phyloP scores from a whole-genome alignment of 2,113 vertebrate genomes.

The Chascanopsetta lugubris region DNA sequence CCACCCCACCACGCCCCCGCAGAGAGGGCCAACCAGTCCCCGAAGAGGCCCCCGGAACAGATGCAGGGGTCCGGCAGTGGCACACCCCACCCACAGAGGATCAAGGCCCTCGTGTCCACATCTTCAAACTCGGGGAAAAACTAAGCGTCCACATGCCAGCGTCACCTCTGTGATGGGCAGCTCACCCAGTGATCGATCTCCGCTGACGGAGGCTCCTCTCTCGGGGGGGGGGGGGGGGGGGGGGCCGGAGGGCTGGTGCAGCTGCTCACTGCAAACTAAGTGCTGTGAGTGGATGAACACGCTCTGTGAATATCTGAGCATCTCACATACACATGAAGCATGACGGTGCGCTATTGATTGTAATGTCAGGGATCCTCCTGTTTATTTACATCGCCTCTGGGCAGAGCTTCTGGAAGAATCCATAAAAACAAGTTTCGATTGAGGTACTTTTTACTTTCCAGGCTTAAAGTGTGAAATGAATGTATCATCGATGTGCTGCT shows the following conservation, averaged over 20 bases:
- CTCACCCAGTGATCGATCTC: conserved; percentile 34
- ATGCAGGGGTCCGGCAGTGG: no score
- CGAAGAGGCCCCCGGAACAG: no score
- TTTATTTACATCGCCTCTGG: not conserved
- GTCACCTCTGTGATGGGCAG: conserved; percentile 44
- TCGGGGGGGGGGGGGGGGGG: not conserved
- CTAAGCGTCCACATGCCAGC: conserved; percentile 42
- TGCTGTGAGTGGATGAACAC: conserved; percentile 19
- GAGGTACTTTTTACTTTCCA: no score
- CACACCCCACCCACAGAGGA: no score
- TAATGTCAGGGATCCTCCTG: not conserved
- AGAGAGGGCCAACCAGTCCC: no score
- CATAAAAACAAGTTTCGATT: not conserved
- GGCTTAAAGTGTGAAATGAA: not conserved
- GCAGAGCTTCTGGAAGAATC: not conserved
- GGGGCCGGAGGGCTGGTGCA: no score
- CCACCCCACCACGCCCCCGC: no score
- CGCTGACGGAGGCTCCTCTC: conserved; percentile 23
- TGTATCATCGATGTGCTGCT: not conserved
- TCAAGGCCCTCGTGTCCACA: no score
- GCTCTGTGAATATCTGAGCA: not conserved
- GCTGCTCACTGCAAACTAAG: not conserved
- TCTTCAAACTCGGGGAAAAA: not conserved
- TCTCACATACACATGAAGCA: not conserved
- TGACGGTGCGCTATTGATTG: not conserved